phyloP scores from a whole-genome alignment of 2,888 invertebrate species.

The Exocentrus adspersus region DNA sequence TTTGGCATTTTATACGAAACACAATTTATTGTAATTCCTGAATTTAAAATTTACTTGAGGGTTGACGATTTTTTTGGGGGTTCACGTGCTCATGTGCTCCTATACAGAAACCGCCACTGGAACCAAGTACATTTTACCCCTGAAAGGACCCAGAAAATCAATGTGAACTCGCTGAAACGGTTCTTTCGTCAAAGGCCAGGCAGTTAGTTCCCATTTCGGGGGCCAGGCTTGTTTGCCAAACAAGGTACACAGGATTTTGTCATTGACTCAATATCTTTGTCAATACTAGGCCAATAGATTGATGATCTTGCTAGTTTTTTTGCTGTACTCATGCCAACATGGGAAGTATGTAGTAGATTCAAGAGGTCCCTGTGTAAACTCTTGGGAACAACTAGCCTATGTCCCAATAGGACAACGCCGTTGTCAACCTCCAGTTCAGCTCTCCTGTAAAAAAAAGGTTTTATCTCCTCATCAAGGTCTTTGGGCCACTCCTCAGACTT shows the following conservation, averaged over 20 bases:
- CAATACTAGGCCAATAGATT: not conserved
- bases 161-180: not conserved
- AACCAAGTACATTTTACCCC: constrained; percentile 7
- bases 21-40: no score
- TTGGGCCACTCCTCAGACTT: not conserved
- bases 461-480: not conserved
- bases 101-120: no score
- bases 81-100: no score
- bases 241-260: not conserved
- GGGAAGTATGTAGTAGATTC: not conserved
- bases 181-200: not conserved
- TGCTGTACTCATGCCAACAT: not conserved
- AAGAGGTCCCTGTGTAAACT: not conserved
- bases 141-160: not conserved
- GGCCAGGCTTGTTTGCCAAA: not conserved
- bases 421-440: not conserved
- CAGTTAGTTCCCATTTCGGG: not conserved
- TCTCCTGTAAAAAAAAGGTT: not conserved
- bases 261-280: not conserved
- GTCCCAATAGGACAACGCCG: not conserved
- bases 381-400: not conserved
- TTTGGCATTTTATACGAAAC: no score
- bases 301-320: not conserved
- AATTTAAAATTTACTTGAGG: no score
- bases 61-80: no score